Evolutionary conservation across 2,113 vertebrate genomes (phyloP).

Genomic region (Gasterosteus aculeatus): DNA sequence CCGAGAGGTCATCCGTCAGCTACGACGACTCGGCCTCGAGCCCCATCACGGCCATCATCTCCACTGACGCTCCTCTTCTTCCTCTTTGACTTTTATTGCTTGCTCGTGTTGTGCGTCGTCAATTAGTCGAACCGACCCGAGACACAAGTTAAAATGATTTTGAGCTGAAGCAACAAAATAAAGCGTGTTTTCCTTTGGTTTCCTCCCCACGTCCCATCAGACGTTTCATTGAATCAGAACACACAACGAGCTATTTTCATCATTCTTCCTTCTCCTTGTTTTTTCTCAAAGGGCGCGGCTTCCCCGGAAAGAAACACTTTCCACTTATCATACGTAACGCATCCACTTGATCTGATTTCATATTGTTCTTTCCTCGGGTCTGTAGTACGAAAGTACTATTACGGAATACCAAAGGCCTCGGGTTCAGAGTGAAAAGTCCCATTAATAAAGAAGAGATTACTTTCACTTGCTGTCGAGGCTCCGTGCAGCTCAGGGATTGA

Average conservation of each 20-base stretch:
- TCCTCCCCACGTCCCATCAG: not conserved
- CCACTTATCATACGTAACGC: conserved; percentile 64
- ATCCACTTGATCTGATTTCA: conserved; percentile 73
- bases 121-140: not conserved
- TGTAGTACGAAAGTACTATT: conserved; percentile 68
- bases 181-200: not conserved
- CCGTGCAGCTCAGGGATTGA: conserved; percentile 72
- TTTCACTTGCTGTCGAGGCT: conserved; percentile 74
- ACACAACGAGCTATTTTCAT: conserved; percentile 21
- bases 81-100: conserved; percentile 17
- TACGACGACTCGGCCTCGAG: conserved; percentile 3
- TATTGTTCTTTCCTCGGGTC: conserved; percentile 71
- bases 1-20: conserved; percentile 4
- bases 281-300: conserved; percentile 26
- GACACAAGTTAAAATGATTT: not conserved
- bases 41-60: conserved; percentile 1
- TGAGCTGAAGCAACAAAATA: not conserved
- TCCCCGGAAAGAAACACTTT: conserved; percentile 49
- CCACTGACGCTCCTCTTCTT: conserved; percentile 4
- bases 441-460: conserved; percentile 81
- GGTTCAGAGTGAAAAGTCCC: conserved; percentile 77
- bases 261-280: not conserved
- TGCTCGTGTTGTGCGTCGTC: too few relatives aligned
- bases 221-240: conserved; percentile 2
- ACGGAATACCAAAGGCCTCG: conserved; percentile 71